Evolutionary conservation across 1,140 invertebrate species (phyloP).

Genomic region (Eubasilissa regina): DNA sequence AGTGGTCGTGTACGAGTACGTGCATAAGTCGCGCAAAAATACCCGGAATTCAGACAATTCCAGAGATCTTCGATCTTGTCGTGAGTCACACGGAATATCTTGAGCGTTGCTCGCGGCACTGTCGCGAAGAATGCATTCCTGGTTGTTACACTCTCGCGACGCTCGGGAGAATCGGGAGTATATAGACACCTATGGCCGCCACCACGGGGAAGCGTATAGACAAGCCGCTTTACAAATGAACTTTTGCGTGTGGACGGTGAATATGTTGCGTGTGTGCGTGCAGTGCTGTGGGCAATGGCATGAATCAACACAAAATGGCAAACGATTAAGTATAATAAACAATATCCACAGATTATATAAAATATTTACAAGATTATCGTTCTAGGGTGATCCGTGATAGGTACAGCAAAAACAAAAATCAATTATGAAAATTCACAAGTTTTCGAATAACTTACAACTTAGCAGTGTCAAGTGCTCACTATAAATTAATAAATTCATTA

Average conservation of each 20-base stretch:
- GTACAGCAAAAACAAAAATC: too few relatives aligned
- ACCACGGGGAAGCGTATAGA: slow-evolving; percentile 29
- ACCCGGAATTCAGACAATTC: slow-evolving; percentile 35
- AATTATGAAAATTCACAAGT: too few relatives aligned
- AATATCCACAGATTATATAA: too few relatives aligned
- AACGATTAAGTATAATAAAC: too few relatives aligned
- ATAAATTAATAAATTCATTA: too few relatives aligned
- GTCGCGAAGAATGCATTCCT: neutral
- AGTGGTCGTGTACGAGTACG: too few relatives aligned
- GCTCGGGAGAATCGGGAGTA: neutral
- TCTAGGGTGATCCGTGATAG: too few relatives aligned
- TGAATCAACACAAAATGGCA: neutral
- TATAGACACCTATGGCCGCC: slow-evolving; percentile 24
- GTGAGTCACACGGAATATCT: slow-evolving; percentile 20
- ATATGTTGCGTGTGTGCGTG: slow-evolving; percentile 13
- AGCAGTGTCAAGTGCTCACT: too few relatives aligned
- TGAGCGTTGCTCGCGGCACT: slow-evolving; percentile 1
- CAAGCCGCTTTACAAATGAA: slow-evolving; percentile 34
- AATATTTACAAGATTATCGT: too few relatives aligned
- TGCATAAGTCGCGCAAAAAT: slow-evolving; percentile 13
- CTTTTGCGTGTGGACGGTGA: slow-evolving; percentile 13
- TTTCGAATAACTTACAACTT: too few relatives aligned
- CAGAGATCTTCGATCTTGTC: slow-evolving; percentile 21
- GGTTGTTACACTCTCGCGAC: neutral
- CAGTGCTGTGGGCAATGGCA: slow-evolving; percentile 2